phyloP scores from a whole-genome alignment of 2,888 invertebrate genomes.

The Standfussiana lucernea region DNA sequence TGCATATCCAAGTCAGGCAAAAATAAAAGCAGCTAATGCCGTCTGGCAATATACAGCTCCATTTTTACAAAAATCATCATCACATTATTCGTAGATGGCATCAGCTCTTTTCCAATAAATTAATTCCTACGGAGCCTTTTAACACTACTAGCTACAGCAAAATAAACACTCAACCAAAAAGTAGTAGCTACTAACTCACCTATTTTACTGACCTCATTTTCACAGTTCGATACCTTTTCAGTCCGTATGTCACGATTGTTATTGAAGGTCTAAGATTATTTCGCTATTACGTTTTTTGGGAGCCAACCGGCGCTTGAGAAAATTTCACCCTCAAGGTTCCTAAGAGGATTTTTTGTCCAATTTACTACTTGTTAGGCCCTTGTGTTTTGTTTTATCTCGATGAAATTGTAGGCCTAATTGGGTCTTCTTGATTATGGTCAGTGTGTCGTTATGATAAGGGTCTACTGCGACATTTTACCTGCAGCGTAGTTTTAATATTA shows the following conservation, averaged over 20 bases:
- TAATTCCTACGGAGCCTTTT: not conserved
- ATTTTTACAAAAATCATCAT: not conserved
- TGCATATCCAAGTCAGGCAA: not conserved
- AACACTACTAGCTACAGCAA: not conserved
- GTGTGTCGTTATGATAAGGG: conserved; percentile 26
- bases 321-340: conserved; percentile 55
- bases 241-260: conserved; percentile 62
- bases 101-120: not conserved
- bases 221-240: conserved; percentile 16
- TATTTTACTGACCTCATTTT: conserved; percentile 32
- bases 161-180: conserved; percentile 16
- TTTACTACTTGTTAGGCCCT: conserved; percentile 62
- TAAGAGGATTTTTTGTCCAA: conserved; percentile 65
- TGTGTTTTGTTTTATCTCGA: conserved; percentile 56
- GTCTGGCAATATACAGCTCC: not conserved
- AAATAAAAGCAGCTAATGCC: no score
- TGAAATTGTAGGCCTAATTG: conserved; percentile 50
- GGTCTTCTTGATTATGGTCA: conserved; percentile 45
- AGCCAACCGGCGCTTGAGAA: conserved; percentile 55
- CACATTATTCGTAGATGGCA: not conserved
- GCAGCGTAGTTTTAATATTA: not conserved
- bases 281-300: conserved; percentile 67
- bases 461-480: conserved; percentile 18
- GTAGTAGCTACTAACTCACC: not conserved
- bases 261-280: conserved; percentile 67